Conservation (phyloP, 23 tunicate species). For the Oikopleura vanhoeffeni region DNA sequence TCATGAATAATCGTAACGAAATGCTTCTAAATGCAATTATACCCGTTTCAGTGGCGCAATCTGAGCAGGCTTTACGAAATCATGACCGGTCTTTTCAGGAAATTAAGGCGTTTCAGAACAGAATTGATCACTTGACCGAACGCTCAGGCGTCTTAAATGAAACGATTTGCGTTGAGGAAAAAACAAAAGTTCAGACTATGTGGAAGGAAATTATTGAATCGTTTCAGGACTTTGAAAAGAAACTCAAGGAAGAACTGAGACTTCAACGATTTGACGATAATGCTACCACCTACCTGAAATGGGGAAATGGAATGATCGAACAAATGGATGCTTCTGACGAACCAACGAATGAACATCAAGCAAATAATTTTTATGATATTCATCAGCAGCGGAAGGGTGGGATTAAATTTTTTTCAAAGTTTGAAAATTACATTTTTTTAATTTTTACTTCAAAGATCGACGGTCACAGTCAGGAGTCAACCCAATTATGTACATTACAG, state of each 20-base stretch:
- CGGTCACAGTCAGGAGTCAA: too few species aligned
- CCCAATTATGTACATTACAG: too few species aligned
- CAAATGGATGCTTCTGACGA: not conserved
- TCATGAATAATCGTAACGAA: not conserved
- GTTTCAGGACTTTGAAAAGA: constrained; percentile 18
- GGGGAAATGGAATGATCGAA: not conserved
- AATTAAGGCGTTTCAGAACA: not conserved
- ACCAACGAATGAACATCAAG: not conserved
- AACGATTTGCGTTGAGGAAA: not conserved
- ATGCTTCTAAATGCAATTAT: not conserved
- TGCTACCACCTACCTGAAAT: not conserved
- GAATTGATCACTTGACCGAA: not conserved
- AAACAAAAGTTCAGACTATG: constrained; percentile 20
- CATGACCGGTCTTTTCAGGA: not conserved
- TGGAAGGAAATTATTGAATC: constrained; percentile 31
- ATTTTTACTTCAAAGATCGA: too few species aligned
- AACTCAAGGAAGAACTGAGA: not conserved
- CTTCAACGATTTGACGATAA: not conserved
- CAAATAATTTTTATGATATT: not conserved
- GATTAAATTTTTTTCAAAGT: too few species aligned
- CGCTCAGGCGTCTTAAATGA: not conserved
- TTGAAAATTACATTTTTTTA: too few species aligned
- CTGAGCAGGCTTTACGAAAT: constrained; percentile 1
- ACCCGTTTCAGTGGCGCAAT: not conserved
- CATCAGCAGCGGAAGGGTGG: not conserved